Evolutionary conservation across 1,140 invertebrate genomes (phyloP).

Genomic region (Wasmannia auropunctata): DNA sequence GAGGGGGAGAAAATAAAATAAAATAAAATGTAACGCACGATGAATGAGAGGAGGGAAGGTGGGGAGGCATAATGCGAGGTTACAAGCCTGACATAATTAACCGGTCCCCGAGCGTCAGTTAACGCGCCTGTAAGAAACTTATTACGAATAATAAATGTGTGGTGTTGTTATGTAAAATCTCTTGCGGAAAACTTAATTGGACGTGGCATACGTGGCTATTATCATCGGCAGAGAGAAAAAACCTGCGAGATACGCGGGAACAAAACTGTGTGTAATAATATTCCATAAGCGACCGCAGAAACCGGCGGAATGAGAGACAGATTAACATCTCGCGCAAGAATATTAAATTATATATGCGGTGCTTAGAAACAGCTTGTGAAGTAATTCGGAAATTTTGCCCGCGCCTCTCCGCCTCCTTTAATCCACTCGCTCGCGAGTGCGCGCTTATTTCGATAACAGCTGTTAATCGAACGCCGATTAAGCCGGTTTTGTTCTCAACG

Average conservation of each 20-base stretch:
- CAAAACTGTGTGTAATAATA: neutral
- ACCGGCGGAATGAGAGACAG: neutral
- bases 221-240: constrained; percentile 17
- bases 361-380: neutral
- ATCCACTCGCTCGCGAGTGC: neutral
- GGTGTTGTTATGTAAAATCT: constrained; percentile 26
- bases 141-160: constrained; percentile 55
- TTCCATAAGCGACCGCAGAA: neutral
- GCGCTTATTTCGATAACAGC: neutral
- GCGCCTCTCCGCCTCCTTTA: neutral
- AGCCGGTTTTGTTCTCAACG: neutral
- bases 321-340: neutral
- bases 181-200: constrained; percentile 61
- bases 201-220: constrained; percentile 18
- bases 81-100: constrained; percentile 63
- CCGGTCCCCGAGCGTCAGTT: constrained; percentile 24
- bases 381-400: neutral
- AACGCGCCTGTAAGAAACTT: constrained; percentile 51
- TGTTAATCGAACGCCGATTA: neutral
- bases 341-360: neutral
- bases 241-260: neutral
- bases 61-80: constrained; percentile 57
- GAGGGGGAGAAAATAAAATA: too few species aligned
- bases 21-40: constrained; percentile 30
- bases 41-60: neutral